phyloP scores from a whole-genome alignment of 1,140 invertebrate genomes.

The Odontomachus brunneus region DNA sequence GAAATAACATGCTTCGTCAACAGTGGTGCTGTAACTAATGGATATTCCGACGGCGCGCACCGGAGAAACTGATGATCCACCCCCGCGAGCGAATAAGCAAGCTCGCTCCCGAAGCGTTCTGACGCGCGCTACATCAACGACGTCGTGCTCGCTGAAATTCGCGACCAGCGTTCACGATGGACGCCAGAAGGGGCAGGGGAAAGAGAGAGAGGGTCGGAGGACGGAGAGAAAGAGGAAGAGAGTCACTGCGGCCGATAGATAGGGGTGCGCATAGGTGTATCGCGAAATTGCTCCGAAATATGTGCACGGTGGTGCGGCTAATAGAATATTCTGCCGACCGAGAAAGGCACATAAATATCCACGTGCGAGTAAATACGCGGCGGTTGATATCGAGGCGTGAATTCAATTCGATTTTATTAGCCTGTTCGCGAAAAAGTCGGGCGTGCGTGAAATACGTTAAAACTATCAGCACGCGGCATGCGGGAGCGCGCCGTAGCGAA shows the following conservation, averaged over 20 bases:
- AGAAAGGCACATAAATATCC: slow-evolving; percentile 53
- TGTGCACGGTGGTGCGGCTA: slow-evolving; percentile 38
- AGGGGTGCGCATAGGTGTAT: slow-evolving; percentile 31
- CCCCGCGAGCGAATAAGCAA: slow-evolving; percentile 73
- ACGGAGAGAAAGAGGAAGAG: neutral
- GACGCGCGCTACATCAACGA: slow-evolving; percentile 69
- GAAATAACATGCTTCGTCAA: slow-evolving; percentile 86
- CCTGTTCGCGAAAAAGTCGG: slow-evolving; percentile 26
- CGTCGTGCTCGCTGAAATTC: slow-evolving; percentile 68
- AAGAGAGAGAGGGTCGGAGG: neutral
- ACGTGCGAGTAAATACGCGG: slow-evolving; percentile 32
- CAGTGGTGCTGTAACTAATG: slow-evolving; percentile 85
- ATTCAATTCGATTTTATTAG: slow-evolving; percentile 55
- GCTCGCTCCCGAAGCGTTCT: slow-evolving; percentile 59
- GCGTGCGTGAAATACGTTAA: slow-evolving; percentile 49
- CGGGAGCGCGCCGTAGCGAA: neutral
- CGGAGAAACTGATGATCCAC: slow-evolving; percentile 79
- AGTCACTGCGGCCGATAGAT: slow-evolving; percentile 6
- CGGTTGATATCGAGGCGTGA: slow-evolving; percentile 53
- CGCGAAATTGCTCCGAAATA: slow-evolving; percentile 62
- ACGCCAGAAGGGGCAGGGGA: slow-evolving; percentile 13
- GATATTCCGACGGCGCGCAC: slow-evolving; percentile 83
- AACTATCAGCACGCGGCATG: slow-evolving; percentile 34
- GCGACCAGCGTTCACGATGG: slow-evolving; percentile 41
- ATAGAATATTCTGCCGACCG: slow-evolving; percentile 34